phyloP scores from a whole-genome alignment of 2,113 vertebrate species.

The Coptodon bakossiorum region DNA sequence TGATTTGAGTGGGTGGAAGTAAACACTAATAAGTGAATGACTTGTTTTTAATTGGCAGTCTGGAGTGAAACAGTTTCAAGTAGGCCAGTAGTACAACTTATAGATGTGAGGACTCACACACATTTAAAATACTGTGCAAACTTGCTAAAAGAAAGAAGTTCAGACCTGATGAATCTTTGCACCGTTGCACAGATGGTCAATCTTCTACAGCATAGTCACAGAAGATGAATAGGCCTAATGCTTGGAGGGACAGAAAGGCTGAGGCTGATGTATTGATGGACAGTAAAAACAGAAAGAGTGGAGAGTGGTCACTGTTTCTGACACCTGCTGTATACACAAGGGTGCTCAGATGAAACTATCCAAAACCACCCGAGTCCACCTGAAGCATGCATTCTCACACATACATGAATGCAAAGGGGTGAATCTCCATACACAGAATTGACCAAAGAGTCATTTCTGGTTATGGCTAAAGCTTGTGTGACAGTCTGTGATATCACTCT shows the following conservation, averaged over 20 bases:
- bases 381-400: background rate
- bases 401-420: background rate
- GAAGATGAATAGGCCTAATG: background rate
- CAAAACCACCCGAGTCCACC: conserved; percentile 6
- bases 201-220: background rate
- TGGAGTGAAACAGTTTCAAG: background rate
- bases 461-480: conserved; percentile 17
- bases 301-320: background rate
- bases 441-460: background rate
- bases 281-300: background rate
- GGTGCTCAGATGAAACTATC: conserved; percentile 45
- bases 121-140: background rate
- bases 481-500: conserved; percentile 23
- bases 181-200: background rate
- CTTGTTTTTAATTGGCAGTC: conserved; percentile 61
- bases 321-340: conserved; percentile 5
- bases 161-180: background rate
- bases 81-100: background rate
- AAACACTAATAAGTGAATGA: conserved; percentile 52
- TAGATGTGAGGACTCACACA: background rate
- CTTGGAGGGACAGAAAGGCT: background rate
- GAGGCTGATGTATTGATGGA: background rate
- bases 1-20: conserved; percentile 56
- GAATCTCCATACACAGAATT: background rate
- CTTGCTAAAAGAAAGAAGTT: background rate